Evolutionary conservation across 2,888 invertebrate species (phyloP).

Genomic region (Lapara coniferarum): DNA sequence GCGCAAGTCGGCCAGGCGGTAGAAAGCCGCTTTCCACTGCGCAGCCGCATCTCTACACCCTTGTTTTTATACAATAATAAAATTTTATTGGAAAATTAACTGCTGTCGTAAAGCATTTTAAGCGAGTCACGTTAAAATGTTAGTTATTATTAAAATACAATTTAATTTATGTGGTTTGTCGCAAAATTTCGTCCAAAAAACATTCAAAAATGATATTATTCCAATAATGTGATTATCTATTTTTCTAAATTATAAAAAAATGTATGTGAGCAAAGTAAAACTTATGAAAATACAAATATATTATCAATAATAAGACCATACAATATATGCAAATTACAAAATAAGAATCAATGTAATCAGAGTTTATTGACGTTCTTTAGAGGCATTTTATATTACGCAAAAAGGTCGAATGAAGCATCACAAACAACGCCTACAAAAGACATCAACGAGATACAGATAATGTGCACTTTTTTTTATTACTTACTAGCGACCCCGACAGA

Average conservation of each 20-base stretch:
- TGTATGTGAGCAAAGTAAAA: too few relatives aligned
- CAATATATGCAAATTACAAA: background rate
- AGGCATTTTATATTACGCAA: background rate
- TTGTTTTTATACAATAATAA: conserved; percentile 19
- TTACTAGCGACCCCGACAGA: too few relatives aligned
- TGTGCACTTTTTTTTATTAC: too few relatives aligned
- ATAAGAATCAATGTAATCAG: conserved; percentile 27
- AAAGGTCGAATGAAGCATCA: background rate
- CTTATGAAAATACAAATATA: too few relatives aligned
- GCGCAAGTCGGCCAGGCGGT: conserved; percentile 39
- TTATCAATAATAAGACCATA: too few relatives aligned
- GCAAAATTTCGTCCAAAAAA: too few relatives aligned
- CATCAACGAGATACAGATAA: conserved; percentile 43
- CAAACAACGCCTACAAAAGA: conserved; percentile 44
- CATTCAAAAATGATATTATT: too few relatives aligned
- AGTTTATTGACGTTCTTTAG: conserved; percentile 29
- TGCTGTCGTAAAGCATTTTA: background rate
- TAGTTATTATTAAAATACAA: background rate
- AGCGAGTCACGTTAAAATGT: background rate
- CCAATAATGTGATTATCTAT: too few relatives aligned
- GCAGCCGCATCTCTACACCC: conserved; percentile 31
- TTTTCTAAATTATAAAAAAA: too few relatives aligned
- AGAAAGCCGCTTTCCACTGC: conserved; percentile 36
- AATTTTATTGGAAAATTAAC: background rate
- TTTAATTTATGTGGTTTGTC: too few relatives aligned